These are phyloP conservation scores for Carcharodon carcharias DNA, from an alignment of 2,797 vertebrate species.

Conservation along the genomic window DNA sequence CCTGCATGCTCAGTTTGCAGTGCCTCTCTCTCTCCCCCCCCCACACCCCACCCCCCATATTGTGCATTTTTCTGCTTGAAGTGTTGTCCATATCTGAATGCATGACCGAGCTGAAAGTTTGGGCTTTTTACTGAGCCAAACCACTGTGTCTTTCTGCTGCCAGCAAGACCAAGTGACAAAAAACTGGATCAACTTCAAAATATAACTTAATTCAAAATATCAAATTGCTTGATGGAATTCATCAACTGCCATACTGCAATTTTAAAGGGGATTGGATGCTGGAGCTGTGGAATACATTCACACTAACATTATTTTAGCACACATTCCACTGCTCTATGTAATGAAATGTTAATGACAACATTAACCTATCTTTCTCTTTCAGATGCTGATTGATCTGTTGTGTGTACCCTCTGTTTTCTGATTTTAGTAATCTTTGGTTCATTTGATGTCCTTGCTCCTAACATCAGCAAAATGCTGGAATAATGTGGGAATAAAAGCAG, in stretches of 20 bases:
- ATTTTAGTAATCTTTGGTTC: background rate
- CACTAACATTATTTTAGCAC: background rate
- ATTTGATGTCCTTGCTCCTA: background rate
- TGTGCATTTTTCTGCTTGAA: background rate
- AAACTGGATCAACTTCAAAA: background rate
- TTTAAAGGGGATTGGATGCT: background rate
- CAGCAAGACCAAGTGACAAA: background rate
- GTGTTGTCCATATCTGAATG: background rate
- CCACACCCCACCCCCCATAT: no score
- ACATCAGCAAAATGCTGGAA: background rate
- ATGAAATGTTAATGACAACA: background rate
- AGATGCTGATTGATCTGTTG: background rate
- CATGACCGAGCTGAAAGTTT: background rate
- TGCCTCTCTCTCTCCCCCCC: no score
- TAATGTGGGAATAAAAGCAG: background rate
- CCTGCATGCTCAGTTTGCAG: no score
- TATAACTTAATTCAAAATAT: background rate
- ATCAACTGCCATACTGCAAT: background rate
- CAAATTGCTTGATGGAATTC: background rate
- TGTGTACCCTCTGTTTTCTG: background rate
- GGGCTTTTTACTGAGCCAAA: background rate
- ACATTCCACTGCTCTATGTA: background rate
- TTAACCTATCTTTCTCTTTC: background rate
- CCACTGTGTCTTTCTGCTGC: background rate
- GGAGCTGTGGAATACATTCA: background rate